Evolutionary conservation across 2,888 invertebrate genomes (phyloP).

Genomic region (Eumerus sabulonum): DNA sequence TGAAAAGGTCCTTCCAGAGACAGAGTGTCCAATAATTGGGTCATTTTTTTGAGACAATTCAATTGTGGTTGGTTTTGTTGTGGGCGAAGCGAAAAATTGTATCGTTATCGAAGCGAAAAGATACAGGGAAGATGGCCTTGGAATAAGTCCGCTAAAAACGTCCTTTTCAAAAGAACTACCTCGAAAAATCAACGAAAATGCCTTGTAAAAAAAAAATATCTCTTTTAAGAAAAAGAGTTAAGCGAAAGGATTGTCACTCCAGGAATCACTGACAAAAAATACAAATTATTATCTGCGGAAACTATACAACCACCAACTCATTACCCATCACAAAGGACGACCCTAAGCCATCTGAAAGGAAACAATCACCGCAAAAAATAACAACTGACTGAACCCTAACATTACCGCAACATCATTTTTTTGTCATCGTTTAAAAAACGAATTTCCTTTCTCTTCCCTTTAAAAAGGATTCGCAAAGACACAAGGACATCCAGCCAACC

Average conservation of each 20-base stretch:
- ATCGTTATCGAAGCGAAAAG: slow-evolving; percentile 2
- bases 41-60: slow-evolving; percentile 53
- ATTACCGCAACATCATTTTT: slow-evolving; percentile 64
- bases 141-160: neutral
- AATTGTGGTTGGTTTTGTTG: slow-evolving; percentile 52
- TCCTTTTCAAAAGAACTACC: slow-evolving; percentile 18
- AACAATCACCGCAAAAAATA: neutral
- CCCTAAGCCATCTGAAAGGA: slow-evolving; percentile 20
- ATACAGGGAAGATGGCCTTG: slow-evolving; percentile 4
- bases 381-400: slow-evolving; percentile 47
- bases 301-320: slow-evolving; percentile 63
- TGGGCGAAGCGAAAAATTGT: slow-evolving; percentile 2
- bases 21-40: slow-evolving; percentile 44
- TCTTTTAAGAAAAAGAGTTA: slow-evolving; percentile 45
- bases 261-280: slow-evolving; percentile 33
- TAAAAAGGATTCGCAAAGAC: slow-evolving; percentile 58
- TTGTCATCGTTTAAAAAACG: slow-evolving; percentile 54
- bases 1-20: neutral
- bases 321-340: slow-evolving; percentile 50
- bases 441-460: neutral
- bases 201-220: slow-evolving; percentile 28
- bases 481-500: slow-evolving; percentile 14
- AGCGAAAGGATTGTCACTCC: slow-evolving; percentile 47
- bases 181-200: slow-evolving; percentile 27
- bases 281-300: slow-evolving; percentile 50